Evolutionary conservation across 2,113 vertebrate genomes (phyloP).

Genomic region (Gymnogyps californianus): DNA sequence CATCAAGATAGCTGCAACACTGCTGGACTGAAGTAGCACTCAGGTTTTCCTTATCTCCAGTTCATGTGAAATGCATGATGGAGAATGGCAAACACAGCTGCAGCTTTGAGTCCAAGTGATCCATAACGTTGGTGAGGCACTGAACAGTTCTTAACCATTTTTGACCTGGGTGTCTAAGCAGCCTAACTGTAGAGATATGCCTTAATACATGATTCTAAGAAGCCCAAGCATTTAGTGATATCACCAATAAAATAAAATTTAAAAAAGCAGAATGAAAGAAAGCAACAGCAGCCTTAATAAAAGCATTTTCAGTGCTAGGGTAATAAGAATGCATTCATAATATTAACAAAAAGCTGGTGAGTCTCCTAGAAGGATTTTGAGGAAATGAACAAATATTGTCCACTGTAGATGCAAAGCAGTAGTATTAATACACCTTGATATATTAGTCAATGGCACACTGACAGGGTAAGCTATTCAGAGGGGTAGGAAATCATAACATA

Average conservation of each 20-base stretch:
- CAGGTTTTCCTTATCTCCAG: neutral
- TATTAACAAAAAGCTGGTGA: neutral
- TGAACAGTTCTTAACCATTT: neutral
- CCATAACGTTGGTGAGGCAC: neutral
- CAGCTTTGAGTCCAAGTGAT: neutral
- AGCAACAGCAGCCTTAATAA: neutral
- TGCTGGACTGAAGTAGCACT: neutral
- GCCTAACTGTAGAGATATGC: neutral
- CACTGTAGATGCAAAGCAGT: neutral
- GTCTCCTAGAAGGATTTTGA: neutral
- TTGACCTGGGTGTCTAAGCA: neutral
- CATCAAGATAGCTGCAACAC: neutral
- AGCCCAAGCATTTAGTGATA: neutral
- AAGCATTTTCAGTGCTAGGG: neutral
- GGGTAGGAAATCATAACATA: neutral
- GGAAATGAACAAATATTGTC: neutral
- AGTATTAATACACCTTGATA: neutral
- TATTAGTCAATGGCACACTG: neutral
- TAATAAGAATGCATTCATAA: neutral
- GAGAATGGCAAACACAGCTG: neutral
- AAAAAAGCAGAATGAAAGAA: neutral
- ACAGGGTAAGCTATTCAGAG: neutral
- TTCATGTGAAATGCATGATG: neutral
- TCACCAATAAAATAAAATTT: neutral
- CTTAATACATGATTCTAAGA: neutral